These are phyloP conservation scores for Phalloptychus januarius DNA, from an alignment of 2,797 vertebrate species.

Conservation along the genomic window DNA sequence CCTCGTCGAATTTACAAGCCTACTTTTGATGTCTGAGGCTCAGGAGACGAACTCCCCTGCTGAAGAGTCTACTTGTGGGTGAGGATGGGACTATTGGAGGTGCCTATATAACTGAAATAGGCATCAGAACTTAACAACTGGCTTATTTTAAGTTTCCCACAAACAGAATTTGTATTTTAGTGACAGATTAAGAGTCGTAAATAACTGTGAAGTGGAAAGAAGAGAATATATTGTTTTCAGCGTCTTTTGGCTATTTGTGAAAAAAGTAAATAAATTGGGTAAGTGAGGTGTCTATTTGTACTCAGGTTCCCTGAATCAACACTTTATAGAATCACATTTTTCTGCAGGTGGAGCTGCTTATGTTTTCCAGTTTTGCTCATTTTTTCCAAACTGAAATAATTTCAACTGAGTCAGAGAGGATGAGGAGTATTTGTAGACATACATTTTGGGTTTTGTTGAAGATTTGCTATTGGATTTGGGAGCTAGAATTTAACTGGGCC, in stretches of 20 bases:
- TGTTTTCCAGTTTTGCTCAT: not conserved
- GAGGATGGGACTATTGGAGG: not conserved
- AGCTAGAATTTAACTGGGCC: not conserved
- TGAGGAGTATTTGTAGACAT: not conserved
- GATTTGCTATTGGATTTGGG: not conserved
- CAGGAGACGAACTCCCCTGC: slow-evolving; percentile 43
- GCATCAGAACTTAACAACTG: slow-evolving; percentile 7
- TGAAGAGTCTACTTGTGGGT: slow-evolving; percentile 14
- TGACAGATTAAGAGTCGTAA: not conserved
- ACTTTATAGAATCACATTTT: not conserved
- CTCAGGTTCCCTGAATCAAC: not conserved
- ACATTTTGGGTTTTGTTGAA: not conserved
- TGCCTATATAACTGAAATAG: not conserved
- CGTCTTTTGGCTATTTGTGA: not conserved
- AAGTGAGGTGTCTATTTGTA: not conserved
- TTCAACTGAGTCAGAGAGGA: not conserved
- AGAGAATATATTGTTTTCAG: not conserved
- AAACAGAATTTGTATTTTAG: not conserved
- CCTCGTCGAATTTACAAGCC: slow-evolving; percentile 59
- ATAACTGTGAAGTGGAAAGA: not conserved
- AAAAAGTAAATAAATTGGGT: not conserved
- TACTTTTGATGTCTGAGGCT: slow-evolving; percentile 57
- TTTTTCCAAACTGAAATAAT: not conserved
- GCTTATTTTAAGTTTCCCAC: not conserved
- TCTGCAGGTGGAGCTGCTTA: not conserved